Conservation (phyloP, 2,113 vertebrate species). For the Salvelinus alpinus region DNA sequence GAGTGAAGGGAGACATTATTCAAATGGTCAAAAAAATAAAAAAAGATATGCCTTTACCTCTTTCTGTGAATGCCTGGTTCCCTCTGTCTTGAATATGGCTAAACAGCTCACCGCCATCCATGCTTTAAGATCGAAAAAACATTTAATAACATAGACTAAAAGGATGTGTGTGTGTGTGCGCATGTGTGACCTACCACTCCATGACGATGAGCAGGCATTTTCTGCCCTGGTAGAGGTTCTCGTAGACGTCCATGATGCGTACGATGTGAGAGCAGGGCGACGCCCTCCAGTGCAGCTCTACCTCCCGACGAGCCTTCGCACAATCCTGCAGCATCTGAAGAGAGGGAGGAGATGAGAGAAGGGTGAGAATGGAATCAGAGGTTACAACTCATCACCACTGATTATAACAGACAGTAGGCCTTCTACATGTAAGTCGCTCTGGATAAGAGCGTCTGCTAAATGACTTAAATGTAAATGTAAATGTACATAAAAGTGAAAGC, state of each 20-base stretch:
- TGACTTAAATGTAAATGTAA: no score
- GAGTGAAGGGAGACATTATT: no score
- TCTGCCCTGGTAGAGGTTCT: slow-evolving; percentile 83
- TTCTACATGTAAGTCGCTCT: no score
- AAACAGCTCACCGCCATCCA: slow-evolving; percentile 88
- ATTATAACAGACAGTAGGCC: no score
- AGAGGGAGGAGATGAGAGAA: neutral
- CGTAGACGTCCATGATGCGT: slow-evolving; percentile 81
- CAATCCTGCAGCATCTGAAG: slow-evolving; percentile 80
- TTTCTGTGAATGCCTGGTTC: slow-evolving; percentile 87
- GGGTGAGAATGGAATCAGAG: neutral
- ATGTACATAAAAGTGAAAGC: no score
- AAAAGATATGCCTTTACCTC: slow-evolving; percentile 67
- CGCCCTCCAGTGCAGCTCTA: slow-evolving; percentile 84
- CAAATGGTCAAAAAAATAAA: no score
- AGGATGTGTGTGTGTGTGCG: neutral
- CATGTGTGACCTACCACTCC: slow-evolving; percentile 71
- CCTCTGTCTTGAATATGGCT: slow-evolving; percentile 85
- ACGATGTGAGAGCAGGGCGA: slow-evolving; percentile 82
- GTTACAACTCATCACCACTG: neutral
- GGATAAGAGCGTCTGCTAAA: no score
- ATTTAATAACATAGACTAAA: neutral
- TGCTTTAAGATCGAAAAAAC: slow-evolving; percentile 66
- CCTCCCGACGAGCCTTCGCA: slow-evolving; percentile 83
- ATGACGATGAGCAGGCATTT: slow-evolving; percentile 87